Evolutionary conservation across 2,113 vertebrate genomes (phyloP), one percentile per base, ranked within the genome.

Genomic region (Malurus elegans): DNA sequence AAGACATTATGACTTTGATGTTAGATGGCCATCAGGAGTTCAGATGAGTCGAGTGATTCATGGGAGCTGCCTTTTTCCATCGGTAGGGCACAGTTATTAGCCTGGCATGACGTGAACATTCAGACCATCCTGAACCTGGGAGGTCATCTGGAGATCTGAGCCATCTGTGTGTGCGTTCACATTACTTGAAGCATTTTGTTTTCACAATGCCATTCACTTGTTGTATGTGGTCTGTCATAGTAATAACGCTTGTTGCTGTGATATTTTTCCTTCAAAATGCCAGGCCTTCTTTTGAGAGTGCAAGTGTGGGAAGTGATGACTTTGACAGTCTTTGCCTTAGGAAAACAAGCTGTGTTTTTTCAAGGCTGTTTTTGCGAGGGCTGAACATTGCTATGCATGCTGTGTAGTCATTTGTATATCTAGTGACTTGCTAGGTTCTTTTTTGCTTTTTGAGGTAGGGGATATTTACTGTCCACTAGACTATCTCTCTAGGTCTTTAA

Each of bases 221-320:
- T 74, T 95, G 14, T 8, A 14, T 14, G 9, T 12, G 64, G 19
- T 48, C 53, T 81, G 47, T 67, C 38, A 5, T 32, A 28, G 29
- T 47, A 81, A 88, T 86, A 60, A 38, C 14, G 0, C 17, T 67
- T 74, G 85, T 54, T 81, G 60, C 32, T 34, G 2, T 58, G 31
- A 17, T 75, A 26, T 72, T 96, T 89, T 83, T 88, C 20, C 45
- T 64, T 85, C 45, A 56, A 45, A 71, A 76, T 76, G 28, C 34
- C 47, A 81, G 58, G 29, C 50, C 36, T 62, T 10, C 17, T 72
- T 83, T 64, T 3, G 2, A 57, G 38, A 94, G 40, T 23, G 31
- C 79, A 67, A 57, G 58, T 87, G 72, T 95, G 44, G 71, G 79
- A 93, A 92, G 60, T 84, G 73, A 72, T 91, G 62, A 64, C 90